phyloP scores from a whole-genome alignment of 30 jellyfish, hydroid and myxozoan species.

The Kudoa iwatai region DNA sequence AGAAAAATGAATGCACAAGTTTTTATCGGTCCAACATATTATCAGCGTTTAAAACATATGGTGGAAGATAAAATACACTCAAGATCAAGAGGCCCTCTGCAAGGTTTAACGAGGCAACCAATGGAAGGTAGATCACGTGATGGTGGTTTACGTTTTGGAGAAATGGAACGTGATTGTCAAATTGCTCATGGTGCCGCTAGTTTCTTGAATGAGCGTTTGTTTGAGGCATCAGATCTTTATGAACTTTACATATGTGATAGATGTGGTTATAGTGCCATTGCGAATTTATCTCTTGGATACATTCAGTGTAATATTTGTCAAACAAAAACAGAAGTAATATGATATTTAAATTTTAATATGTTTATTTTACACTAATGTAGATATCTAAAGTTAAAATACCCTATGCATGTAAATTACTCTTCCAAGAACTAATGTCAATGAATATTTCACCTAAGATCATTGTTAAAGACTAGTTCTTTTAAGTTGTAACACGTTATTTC shows the following conservation, averaged over 20 bases:
- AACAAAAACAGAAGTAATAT: neutral
- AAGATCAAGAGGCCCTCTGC: slow-evolving; percentile 97
- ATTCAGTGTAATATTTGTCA: neutral
- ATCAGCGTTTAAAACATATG: slow-evolving; percentile 91
- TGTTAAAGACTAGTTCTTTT: slow-evolving; percentile 14
- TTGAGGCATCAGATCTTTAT: slow-evolving; percentile 90
- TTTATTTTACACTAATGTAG: slow-evolving; percentile 1
- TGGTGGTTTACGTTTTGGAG: slow-evolving; percentile 97
- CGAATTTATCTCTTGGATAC: too few species aligned
- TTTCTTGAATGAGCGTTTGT: slow-evolving; percentile 59
- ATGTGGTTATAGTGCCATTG: slow-evolving; percentile 81
- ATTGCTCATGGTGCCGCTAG: slow-evolving; percentile 99
- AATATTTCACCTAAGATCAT: slow-evolving; percentile 77
- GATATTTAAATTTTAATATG: neutral
- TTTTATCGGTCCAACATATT: slow-evolving; percentile 90
- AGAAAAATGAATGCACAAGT: slow-evolving; percentile 72
- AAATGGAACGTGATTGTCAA: slow-evolving; percentile 99
- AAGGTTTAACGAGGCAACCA: slow-evolving; percentile 87
- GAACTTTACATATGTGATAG: slow-evolving; percentile 54
- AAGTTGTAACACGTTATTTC: too few species aligned
- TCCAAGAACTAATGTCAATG: slow-evolving; percentile 91
- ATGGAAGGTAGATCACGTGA: slow-evolving; percentile 99
- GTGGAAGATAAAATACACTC: slow-evolving; percentile 97
- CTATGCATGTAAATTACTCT: slow-evolving; percentile 61
- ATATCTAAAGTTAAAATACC: slow-evolving; percentile 68